A percentile compares a stretch with the other conserved stretches of the same genome.
Conservation (phyloP, 1,140 invertebrate species). For the Elymnias hypermnestra region DNA sequence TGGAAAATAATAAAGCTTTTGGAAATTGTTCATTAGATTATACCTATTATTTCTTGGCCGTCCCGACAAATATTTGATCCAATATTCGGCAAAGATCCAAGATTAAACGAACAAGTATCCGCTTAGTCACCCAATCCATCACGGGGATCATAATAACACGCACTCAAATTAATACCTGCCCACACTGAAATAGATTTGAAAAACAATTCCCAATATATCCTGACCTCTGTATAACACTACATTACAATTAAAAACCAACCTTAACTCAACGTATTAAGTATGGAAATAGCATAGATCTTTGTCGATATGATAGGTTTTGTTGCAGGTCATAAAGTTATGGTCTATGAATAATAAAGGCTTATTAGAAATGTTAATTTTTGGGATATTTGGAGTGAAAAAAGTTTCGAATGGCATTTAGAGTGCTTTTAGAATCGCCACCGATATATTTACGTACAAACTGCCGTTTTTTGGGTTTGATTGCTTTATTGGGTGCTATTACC, state of each 20-base stretch:
- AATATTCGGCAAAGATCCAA: slow-evolving; percentile 24
- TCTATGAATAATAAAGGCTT: slow-evolving; percentile 35
- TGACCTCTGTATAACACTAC: slow-evolving; percentile 15
- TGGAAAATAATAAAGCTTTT: no score
- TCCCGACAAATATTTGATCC: no score
- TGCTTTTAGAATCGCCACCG: slow-evolving; percentile 57
- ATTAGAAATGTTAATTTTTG: slow-evolving; percentile 68
- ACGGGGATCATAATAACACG: slow-evolving; percentile 61
- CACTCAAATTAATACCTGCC: slow-evolving; percentile 69
- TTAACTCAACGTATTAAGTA: slow-evolving; percentile 1
- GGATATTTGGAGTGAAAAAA: slow-evolving; percentile 54
- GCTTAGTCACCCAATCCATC: slow-evolving; percentile 66
- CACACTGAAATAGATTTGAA: slow-evolving; percentile 48
- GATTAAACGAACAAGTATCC: slow-evolving; percentile 46
- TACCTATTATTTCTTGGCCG: no score
- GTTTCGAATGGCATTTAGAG: slow-evolving; percentile 61
- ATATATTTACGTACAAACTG: slow-evolving; percentile 64
- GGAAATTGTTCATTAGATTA: no score
- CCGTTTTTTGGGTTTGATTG: slow-evolving; percentile 24
- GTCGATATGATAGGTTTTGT: neutral
- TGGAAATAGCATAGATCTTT: neutral
- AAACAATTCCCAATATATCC: slow-evolving; percentile 28
- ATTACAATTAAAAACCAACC: neutral
- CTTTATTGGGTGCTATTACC: slow-evolving; percentile 19
- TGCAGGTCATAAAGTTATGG: slow-evolving; percentile 28